Evolutionary conservation across 2,797 vertebrate genomes (phyloP).

Genomic region (Argyrosomus regius): DNA sequence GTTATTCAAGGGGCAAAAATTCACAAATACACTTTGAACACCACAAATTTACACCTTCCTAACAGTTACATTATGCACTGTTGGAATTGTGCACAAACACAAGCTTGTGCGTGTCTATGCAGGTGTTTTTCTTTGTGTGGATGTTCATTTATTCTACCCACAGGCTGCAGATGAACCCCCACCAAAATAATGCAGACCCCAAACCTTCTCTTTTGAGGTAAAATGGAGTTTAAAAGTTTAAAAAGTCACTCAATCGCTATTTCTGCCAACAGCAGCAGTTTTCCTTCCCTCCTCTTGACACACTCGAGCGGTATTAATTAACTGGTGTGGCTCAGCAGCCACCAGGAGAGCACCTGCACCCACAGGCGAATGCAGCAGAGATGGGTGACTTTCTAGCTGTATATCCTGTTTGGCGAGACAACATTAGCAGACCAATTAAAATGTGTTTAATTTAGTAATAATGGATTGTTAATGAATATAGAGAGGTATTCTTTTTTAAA

Average conservation of each 20-base stretch:
- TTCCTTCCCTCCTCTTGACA: conserved; percentile 63
- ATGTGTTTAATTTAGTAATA: conserved; percentile 18
- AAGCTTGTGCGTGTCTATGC: neutral
- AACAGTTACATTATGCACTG: conserved; percentile 1
- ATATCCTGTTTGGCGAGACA: conserved; percentile 10
- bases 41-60: conserved; percentile 41
- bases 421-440: conserved; percentile 2
- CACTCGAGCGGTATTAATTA: conserved; percentile 75
- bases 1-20: neutral
- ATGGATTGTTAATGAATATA: neutral
- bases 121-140: conserved; percentile 9
- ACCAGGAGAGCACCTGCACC: conserved; percentile 58
- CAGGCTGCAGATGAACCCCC: conserved; percentile 33
- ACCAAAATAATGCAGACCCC: conserved; percentile 38
- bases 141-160: conserved; percentile 30
- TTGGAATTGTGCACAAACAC: neutral
- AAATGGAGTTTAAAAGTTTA: conserved; percentile 64
- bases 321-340: conserved; percentile 58
- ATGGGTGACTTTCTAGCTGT: conserved; percentile 36
- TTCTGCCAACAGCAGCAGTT: conserved; percentile 68
- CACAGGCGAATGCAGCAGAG: conserved; percentile 35
- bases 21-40: conserved; percentile 21
- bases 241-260: conserved; percentile 55
- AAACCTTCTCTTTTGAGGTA: conserved; percentile 47
- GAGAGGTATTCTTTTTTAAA: neutral